Conservation (phyloP, 2,113 vertebrate species). For the Willisornis vidua region DNA sequence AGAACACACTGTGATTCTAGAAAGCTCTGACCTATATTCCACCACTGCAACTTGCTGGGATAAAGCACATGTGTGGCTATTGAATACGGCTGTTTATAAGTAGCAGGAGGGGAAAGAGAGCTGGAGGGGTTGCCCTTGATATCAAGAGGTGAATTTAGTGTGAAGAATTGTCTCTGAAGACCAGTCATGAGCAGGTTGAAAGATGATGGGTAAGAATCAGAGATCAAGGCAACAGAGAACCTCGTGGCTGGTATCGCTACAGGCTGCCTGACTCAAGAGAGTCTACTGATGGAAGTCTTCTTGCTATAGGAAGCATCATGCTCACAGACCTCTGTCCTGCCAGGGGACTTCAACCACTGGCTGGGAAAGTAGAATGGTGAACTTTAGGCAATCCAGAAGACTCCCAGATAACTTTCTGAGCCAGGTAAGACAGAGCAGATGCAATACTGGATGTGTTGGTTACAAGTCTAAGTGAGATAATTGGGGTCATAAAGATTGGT, state of each 20-base stretch:
- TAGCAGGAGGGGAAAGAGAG: neutral
- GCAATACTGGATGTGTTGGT: neutral
- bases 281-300: neutral
- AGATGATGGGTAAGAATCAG: neutral
- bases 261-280: neutral
- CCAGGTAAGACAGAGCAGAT: neutral
- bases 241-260: no score
- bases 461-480: neutral
- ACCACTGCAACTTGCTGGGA: neutral
- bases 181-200: neutral
- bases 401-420: neutral
- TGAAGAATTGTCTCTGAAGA: neutral
- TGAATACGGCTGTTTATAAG: no score
- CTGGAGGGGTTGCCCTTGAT: neutral
- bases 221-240: neutral
- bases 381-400: neutral
- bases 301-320: neutral
- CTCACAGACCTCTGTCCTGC: neutral
- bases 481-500: neutral
- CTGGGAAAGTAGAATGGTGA: neutral
- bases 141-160: neutral
- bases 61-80: rapidly evolving
- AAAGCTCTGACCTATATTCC: neutral
- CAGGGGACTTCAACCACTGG: neutral
- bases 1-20: neutral